Conservation (phyloP, 2,888 invertebrate species). For the Druceiella hillmani region DNA sequence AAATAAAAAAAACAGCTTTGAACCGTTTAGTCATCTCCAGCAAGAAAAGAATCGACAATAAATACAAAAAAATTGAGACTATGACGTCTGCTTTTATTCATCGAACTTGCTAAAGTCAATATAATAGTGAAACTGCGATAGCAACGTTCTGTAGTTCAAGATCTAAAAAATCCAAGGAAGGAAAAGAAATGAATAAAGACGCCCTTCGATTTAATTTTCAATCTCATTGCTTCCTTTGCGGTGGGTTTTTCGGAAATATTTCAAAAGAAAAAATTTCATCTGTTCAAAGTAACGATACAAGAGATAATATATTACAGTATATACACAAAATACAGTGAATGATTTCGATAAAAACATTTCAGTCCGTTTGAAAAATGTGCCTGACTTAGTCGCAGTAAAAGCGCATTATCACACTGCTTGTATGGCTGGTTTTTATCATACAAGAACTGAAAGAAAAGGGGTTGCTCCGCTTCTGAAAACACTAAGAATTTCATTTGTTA, state of each 20-base stretch:
- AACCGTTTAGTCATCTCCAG: too few species aligned
- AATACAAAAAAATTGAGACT: too few species aligned
- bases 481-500: constrained; percentile 23
- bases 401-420: constrained; percentile 25
- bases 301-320: constrained; percentile 23
- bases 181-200: constrained; percentile 19
- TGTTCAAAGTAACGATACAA: constrained; percentile 24
- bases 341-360: constrained; percentile 23
- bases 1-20: too few species aligned
- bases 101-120: too few species aligned
- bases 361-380: constrained; percentile 22
- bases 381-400: constrained; percentile 23
- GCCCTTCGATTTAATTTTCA: constrained; percentile 22
- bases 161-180: constrained; percentile 10
- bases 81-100: too few species aligned
- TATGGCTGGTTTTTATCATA: constrained; percentile 24
- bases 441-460: constrained; percentile 23
- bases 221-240: constrained; percentile 22
- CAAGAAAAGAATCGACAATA: too few species aligned
- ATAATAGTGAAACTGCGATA: too few species aligned
- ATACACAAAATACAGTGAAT: constrained; percentile 22
- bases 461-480: constrained; percentile 24
- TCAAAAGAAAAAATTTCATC: too few species aligned
- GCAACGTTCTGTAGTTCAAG: constrained; percentile 13
- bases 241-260: constrained; percentile 19